Evolutionary conservation across 2,888 invertebrate species (phyloP), one percentile per base, ranked within the genome.

Genomic region (Ophion costatus): DNA sequence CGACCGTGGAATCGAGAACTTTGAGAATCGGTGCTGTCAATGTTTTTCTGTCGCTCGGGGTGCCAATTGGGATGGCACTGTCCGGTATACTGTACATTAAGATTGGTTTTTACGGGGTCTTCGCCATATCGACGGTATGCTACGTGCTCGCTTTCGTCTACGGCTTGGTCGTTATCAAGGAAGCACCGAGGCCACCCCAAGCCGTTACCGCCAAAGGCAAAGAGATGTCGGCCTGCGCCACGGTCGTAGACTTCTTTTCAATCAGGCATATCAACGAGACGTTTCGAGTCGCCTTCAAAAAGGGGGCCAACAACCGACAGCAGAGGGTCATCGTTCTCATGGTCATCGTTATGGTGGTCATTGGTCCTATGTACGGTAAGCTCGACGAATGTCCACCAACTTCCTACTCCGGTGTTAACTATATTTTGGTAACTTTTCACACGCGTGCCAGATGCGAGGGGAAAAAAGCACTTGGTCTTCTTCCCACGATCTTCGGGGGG

Each of bases 21-120:
- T 94, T 97, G 69, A 94, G 98, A 86, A 97, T 98, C 89, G 98
- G 98, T 38, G 96, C 98, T 75, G 96, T 98, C 87, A 98, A 98
- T 94, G 95, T 98, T 9, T 98, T 98, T 93, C 96, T 98, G 89
- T 98, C 98, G 0, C 94, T 98, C 69, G 98, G 98, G 33, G 97
- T 98, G 80, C 98, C 98, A 0, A 95, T 98, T 11, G 98, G 98
- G n/a, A 96, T 98, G 90, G 97, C 98, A 6, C 94, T 98, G 4
- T 98, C 98, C 91, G 98, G 98, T 0, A 95, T 98, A 77, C 94
- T 98, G 20, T 96, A 96, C 90, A 95, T 95, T 74, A 95, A 96
- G 93, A 96, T 97, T 82, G 97, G 97, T 0, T 96, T 97, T 91
- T 97, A 97, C 90, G 97, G 98, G 66, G 96, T 97, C 17, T 98